Evolutionary conservation across 1,140 invertebrate genomes (phyloP).

Genomic region (Nebria ingens): DNA sequence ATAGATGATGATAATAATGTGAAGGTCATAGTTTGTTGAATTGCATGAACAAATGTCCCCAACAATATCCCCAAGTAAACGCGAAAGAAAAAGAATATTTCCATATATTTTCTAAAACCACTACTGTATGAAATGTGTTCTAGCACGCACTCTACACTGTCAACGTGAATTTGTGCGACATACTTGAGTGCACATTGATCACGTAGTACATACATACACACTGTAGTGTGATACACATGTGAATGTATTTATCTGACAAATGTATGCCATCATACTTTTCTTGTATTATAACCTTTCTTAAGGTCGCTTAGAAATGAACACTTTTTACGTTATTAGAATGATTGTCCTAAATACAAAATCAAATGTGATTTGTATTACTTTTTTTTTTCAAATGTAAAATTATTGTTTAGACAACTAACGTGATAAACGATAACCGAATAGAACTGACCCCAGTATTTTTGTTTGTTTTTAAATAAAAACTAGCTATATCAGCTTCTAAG

Average conservation of each 20-base stretch:
- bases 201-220: background rate
- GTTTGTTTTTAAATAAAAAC: too few species aligned
- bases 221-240: background rate
- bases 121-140: slow-evolving; percentile 17
- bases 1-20: background rate
- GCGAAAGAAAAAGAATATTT: slow-evolving; percentile 13
- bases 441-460: background rate
- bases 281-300: background rate
- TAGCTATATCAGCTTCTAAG: background rate
- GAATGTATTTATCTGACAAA: background rate
- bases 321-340: too few species aligned
- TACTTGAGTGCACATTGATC: background rate
- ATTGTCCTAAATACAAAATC: too few species aligned
- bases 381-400: too few species aligned
- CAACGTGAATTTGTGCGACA: slow-evolving; percentile 8
- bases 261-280: background rate
- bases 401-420: too few species aligned
- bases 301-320: too few species aligned
- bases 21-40: slow-evolving; percentile 6
- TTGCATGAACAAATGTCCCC: slow-evolving; percentile 15
- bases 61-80: background rate
- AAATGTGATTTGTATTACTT: too few species aligned
- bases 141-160: slow-evolving; percentile 16
- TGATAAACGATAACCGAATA: background rate
- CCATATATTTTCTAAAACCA: slow-evolving; percentile 17